A percentile compares a stretch with the other conserved stretches of the same genome.
Conservation (phyloP, 2,888 invertebrate species). For the Clepsis dumicolana region DNA sequence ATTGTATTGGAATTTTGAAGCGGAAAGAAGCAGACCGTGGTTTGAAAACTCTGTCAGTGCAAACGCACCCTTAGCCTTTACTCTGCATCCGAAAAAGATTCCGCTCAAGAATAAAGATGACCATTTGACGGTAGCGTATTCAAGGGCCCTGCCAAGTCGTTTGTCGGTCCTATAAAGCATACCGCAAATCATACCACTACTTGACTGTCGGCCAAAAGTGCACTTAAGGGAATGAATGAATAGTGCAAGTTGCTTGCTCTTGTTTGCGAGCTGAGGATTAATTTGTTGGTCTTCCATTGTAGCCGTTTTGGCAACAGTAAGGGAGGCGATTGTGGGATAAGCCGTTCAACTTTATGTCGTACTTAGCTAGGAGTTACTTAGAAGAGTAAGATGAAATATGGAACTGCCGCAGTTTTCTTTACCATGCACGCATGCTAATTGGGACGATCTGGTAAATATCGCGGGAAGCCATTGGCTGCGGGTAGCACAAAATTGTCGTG, state of each 20-base stretch:
- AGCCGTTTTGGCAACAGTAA: slow-evolving; percentile 22
- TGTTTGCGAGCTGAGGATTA: slow-evolving; percentile 40
- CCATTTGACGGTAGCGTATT: not conserved
- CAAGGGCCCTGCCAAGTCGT: slow-evolving; percentile 21
- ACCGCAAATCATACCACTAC: slow-evolving; percentile 40
- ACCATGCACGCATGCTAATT: too few relatives aligned
- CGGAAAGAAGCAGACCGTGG: too few relatives aligned
- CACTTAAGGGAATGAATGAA: slow-evolving; percentile 48
- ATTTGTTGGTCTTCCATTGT: slow-evolving; percentile 37
- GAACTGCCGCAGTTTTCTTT: too few relatives aligned
- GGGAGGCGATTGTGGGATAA: not conserved
- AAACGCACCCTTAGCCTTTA: too few relatives aligned
- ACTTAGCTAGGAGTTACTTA: too few relatives aligned
- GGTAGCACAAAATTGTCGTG: too few relatives aligned
- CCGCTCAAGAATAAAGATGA: not conserved
- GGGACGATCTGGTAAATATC: too few relatives aligned
- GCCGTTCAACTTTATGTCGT: not conserved
- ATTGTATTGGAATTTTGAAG: too few relatives aligned
- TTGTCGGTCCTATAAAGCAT: slow-evolving; percentile 13
- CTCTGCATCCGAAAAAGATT: too few relatives aligned
- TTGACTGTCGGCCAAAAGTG: slow-evolving; percentile 46
- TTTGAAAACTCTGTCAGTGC: too few relatives aligned
- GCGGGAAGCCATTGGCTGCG: too few relatives aligned
- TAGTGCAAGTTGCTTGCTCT: slow-evolving; percentile 40
- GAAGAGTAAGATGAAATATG: too few relatives aligned